A percentile compares a stretch with the other conserved stretches of the same genome.
These are phyloP conservation scores for Deroplatys truncata DNA, from an alignment of 2,888 invertebrate species.

Conservation along the genomic window DNA sequence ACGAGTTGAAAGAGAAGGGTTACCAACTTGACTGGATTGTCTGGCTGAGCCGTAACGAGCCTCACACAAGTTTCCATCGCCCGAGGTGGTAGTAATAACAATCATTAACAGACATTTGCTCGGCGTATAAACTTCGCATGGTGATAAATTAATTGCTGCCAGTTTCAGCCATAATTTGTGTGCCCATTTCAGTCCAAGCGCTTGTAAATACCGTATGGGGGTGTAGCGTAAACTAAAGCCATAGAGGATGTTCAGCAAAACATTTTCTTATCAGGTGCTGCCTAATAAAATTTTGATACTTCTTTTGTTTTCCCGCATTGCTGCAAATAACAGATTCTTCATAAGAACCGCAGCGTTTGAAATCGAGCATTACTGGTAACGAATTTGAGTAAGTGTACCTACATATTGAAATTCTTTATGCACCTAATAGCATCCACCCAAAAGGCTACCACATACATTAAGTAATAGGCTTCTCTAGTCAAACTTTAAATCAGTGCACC, in stretches of 20 bases:
- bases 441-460: no score
- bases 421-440: no score
- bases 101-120: background rate
- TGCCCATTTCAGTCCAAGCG: background rate
- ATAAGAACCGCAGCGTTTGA: no score
- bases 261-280: no score
- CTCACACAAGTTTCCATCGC: background rate
- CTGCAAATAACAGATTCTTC: no score
- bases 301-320: no score
- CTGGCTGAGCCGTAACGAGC: background rate
- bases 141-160: background rate
- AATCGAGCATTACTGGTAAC: no score
- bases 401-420: no score
- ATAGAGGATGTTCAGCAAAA: background rate
- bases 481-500: no score
- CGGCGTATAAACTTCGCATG: background rate
- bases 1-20: background rate
- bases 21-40: background rate
- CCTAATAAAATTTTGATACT: no score
- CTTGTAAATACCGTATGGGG: background rate
- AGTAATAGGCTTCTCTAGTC: no score
- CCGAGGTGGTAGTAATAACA: background rate
- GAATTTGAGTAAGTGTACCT: no score
- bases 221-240: background rate
- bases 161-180: background rate